A percentile compares a stretch with the other conserved stretches of the same genome.
phyloP scores from a whole-genome alignment of 2,888 invertebrate genomes.

The Drosophila buzzatii region DNA sequence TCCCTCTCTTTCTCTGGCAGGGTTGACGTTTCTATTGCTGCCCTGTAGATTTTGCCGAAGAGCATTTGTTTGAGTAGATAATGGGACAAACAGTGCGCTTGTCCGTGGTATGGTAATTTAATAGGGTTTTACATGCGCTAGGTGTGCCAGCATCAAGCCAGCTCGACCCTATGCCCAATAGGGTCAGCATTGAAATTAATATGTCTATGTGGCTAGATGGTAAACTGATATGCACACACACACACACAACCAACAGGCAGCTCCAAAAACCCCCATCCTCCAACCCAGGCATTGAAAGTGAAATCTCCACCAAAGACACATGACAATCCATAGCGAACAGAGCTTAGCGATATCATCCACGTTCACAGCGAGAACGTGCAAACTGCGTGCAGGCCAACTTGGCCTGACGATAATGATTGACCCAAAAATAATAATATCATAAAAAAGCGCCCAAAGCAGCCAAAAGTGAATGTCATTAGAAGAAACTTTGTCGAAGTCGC shows the following conservation, averaged over 20 bases:
- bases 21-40: slow-evolving; percentile 81
- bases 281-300: slow-evolving; percentile 77
- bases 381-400: slow-evolving; percentile 76
- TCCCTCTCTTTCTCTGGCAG: slow-evolving; percentile 14
- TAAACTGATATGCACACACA: slow-evolving; percentile 52
- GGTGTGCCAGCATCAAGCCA: slow-evolving; percentile 48
- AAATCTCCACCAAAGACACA: slow-evolving; percentile 58
- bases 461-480: slow-evolving; percentile 78
- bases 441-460: slow-evolving; percentile 44
- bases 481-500: slow-evolving; percentile 58
- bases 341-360: slow-evolving; percentile 62
- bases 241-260: slow-evolving; percentile 14
- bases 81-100: slow-evolving; percentile 56
- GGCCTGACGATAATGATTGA: slow-evolving; percentile 79
- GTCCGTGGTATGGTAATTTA: slow-evolving; percentile 65
- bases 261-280: slow-evolving; percentile 58
- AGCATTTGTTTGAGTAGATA: slow-evolving; percentile 81
- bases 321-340: slow-evolving; percentile 55
- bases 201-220: slow-evolving; percentile 44
- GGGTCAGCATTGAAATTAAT: slow-evolving; percentile 61
- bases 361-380: slow-evolving; percentile 60
- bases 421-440: slow-evolving; percentile 54
- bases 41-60: slow-evolving; percentile 60
- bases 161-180: slow-evolving; percentile 58
- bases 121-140: slow-evolving; percentile 56